A percentile compares a stretch with the other conserved stretches of the same genome.
Conservation (phyloP, 92 coral and sea anemone genomes). For the Heteractis magnifica region DNA sequence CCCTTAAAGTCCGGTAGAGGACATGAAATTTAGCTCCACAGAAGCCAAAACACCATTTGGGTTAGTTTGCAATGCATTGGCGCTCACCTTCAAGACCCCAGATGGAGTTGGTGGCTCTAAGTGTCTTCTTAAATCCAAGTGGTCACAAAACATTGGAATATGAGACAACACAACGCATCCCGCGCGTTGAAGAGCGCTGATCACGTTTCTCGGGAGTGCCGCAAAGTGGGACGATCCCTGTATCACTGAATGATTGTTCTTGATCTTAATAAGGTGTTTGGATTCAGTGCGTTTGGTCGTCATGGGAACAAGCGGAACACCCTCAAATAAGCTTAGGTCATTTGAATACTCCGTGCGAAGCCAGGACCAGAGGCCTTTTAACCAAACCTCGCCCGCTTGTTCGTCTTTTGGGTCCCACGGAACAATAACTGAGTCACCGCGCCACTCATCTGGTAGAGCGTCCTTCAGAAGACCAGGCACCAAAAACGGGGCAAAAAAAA, state of each 20-base stretch:
- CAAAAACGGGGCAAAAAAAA: constrained; percentile 55
- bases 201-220: constrained; percentile 73
- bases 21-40: no score
- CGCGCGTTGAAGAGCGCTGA: constrained; percentile 63
- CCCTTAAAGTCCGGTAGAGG: no score
- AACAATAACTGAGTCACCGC: constrained; percentile 51
- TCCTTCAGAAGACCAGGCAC: constrained; percentile 74
- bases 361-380: constrained; percentile 87
- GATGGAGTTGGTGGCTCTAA: constrained; percentile 92
- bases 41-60: no score
- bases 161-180: constrained; percentile 84
- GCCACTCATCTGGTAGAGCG: constrained; percentile 80
- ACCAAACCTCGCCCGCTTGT: constrained; percentile 76
- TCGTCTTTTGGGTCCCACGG: constrained; percentile 70
- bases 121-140: constrained; percentile 70
- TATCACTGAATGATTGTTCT: constrained; percentile 63
- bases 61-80: neutral
- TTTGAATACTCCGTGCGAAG: constrained; percentile 79
- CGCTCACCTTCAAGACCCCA: constrained; percentile 72
- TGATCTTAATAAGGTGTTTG: constrained; percentile 62
- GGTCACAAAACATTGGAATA: constrained; percentile 83
- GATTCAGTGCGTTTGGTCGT: constrained; percentile 47
- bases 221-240: constrained; percentile 87
- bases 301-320: constrained; percentile 75
- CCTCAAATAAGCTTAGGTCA: constrained; percentile 72